A percentile compares a stretch with the other conserved stretches of the same genome.
These are phyloP conservation scores for Hiodon tergisus DNA, from an alignment of 2,113 vertebrate genomes.

Conservation along the genomic window DNA sequence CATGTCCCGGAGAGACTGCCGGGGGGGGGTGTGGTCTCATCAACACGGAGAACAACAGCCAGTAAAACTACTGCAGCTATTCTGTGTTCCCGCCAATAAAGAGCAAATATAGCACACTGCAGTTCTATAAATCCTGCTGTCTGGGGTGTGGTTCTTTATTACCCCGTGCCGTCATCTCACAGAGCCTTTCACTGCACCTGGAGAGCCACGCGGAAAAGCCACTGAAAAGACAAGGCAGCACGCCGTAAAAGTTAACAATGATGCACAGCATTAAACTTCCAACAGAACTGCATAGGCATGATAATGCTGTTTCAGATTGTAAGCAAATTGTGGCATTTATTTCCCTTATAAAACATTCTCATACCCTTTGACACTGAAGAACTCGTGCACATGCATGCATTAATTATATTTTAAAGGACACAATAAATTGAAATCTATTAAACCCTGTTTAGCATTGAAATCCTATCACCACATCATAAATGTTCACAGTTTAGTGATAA, in stretches of 20 bases:
- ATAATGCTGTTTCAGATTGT: constrained; percentile 31
- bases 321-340: constrained; percentile 11
- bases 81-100: constrained; percentile 41
- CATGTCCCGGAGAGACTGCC: constrained; percentile 14
- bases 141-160: constrained; percentile 29
- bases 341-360: constrained; percentile 13
- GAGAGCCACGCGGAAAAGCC: constrained; percentile 20
- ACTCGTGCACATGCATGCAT: neutral
- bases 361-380: neutral
- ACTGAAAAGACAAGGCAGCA: constrained; percentile 30
- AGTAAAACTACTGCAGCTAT: constrained; percentile 42
- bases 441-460: too few relatives aligned
- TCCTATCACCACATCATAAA: too few relatives aligned
- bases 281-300: constrained; percentile 36
- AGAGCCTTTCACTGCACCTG: constrained; percentile 8
- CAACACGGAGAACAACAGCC: constrained; percentile 15
- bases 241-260: constrained; percentile 45
- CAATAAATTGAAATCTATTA: neutral
- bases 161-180: constrained; percentile 11
- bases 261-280: constrained; percentile 40
- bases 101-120: constrained; percentile 33
- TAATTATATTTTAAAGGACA: neutral
- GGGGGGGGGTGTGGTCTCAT: neutral
- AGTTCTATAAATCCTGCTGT: constrained; percentile 41
- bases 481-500: too few relatives aligned